Percentiles rank a stretch among this genome's conserved stretches.
These are phyloP conservation scores for Crocallis elinguaria DNA, from an alignment of 2,888 invertebrate species.

Conservation along the genomic window DNA sequence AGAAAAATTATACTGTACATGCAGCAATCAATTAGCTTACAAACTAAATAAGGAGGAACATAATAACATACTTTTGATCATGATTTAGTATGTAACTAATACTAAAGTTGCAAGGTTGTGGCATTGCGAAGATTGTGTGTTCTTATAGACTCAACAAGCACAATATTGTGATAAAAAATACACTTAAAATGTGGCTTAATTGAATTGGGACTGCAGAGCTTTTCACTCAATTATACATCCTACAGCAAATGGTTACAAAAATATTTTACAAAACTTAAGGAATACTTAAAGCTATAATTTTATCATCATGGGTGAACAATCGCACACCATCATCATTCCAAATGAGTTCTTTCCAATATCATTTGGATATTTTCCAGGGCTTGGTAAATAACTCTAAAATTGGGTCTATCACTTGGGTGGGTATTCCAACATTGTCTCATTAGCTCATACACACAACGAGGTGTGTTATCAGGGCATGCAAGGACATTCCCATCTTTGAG, in stretches of 20 bases:
- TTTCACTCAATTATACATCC: slow-evolving; percentile 7
- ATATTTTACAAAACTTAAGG: slow-evolving; percentile 31
- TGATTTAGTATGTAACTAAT: not conserved
- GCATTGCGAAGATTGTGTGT: not conserved
- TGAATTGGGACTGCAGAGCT: not conserved
- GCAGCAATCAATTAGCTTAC: slow-evolving; percentile 4
- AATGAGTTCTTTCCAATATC: slow-evolving; percentile 77
- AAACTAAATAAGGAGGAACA: slow-evolving; percentile 18
- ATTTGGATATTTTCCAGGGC: slow-evolving; percentile 89
- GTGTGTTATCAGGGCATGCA: slow-evolving; percentile 95
- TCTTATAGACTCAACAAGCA: not conserved
- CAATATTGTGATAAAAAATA: slow-evolving; percentile 8
- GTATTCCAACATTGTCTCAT: slow-evolving; percentile 98
- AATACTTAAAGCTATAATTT: slow-evolving; percentile 27
- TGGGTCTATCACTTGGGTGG: slow-evolving; percentile 93
- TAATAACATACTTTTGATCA: not conserved
- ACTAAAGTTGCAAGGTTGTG: not conserved
- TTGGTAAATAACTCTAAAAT: slow-evolving; percentile 92
- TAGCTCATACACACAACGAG: slow-evolving; percentile 93
- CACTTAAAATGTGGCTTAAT: not conserved
- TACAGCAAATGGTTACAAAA: slow-evolving; percentile 33
- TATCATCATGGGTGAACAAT: slow-evolving; percentile 4
- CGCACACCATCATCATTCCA: slow-evolving; percentile 57
- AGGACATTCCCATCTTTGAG: slow-evolving; percentile 97
- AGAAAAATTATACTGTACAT: slow-evolving; percentile 14